Evolutionary conservation across 2,113 vertebrate species (phyloP).

Genomic region (Corythaeola cristata): DNA sequence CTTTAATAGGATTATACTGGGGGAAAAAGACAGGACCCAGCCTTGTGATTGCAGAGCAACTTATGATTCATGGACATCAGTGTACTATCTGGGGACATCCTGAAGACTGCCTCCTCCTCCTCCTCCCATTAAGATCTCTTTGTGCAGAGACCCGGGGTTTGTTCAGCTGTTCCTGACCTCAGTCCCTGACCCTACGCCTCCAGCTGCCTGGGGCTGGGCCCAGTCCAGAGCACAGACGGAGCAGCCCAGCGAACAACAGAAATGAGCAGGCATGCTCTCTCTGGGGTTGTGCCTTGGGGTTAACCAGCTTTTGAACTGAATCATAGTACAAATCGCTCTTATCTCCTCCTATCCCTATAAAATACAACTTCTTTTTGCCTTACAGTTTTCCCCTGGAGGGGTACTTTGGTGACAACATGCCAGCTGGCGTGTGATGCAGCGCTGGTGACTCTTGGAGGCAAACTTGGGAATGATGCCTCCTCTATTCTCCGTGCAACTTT

Average conservation of each 20-base stretch:
- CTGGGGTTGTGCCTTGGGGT: not conserved
- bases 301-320: not conserved
- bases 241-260: not conserved
- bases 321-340: rapidly evolving
- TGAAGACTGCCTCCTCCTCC: not conserved
- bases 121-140: not conserved
- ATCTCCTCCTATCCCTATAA: not conserved
- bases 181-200: not conserved
- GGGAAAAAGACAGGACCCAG: not conserved
- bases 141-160: not conserved
- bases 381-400: not conserved
- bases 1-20: slow-evolving; percentile 43
- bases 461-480: not conserved
- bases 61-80: slow-evolving; percentile 10
- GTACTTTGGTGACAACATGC: not conserved
- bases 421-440: not conserved
- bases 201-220: not conserved
- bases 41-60: not conserved
- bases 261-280: not conserved
- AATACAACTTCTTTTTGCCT: not conserved
- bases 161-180: slow-evolving; percentile 10
- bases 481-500: not conserved
- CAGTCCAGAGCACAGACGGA: not conserved
- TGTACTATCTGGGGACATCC: slow-evolving; percentile 12
- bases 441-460: not conserved